Conservation (phyloP, 2,888 invertebrate species). For the Fabriciana adippe region DNA sequence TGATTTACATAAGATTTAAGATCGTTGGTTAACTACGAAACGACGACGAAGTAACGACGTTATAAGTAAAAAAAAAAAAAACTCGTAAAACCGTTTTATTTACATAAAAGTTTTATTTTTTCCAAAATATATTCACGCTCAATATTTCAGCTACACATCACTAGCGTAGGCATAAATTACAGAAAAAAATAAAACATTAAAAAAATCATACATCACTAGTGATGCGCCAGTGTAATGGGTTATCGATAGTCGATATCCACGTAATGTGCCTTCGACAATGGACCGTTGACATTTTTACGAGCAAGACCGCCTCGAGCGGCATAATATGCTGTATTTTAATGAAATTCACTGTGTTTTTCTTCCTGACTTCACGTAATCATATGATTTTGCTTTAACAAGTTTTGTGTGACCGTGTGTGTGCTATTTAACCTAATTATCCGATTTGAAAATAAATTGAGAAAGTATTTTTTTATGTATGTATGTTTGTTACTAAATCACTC, state of each 20-base stretch:
- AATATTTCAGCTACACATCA: slow-evolving; percentile 11
- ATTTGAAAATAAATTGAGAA: too few relatives aligned
- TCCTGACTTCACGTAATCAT: neutral
- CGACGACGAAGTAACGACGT: too few relatives aligned
- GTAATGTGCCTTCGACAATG: slow-evolving; percentile 46
- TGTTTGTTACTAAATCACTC: too few relatives aligned
- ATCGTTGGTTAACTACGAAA: too few relatives aligned
- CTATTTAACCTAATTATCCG: too few relatives aligned
- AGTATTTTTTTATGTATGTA: too few relatives aligned
- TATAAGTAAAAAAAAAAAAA: too few relatives aligned
- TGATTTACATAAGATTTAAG: too few relatives aligned
- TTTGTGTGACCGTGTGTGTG: too few relatives aligned
- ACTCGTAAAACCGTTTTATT: too few relatives aligned
- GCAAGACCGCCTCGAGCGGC: slow-evolving; percentile 36
- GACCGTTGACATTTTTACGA: slow-evolving; percentile 53
- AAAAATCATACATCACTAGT: slow-evolving; percentile 46
- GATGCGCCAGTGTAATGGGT: slow-evolving; percentile 47
- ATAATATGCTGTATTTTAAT: slow-evolving; percentile 42
- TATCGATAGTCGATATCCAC: slow-evolving; percentile 54
- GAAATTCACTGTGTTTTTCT: slow-evolving; percentile 38
- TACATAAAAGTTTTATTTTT: neutral
- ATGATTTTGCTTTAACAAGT: too few relatives aligned
- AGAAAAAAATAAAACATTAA: slow-evolving; percentile 33
- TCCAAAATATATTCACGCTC: slow-evolving; percentile 1
- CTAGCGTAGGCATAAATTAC: slow-evolving; percentile 27